Conservation (phyloP, 2,888 invertebrate species). For the Chrysotoxum bicinctum region DNA sequence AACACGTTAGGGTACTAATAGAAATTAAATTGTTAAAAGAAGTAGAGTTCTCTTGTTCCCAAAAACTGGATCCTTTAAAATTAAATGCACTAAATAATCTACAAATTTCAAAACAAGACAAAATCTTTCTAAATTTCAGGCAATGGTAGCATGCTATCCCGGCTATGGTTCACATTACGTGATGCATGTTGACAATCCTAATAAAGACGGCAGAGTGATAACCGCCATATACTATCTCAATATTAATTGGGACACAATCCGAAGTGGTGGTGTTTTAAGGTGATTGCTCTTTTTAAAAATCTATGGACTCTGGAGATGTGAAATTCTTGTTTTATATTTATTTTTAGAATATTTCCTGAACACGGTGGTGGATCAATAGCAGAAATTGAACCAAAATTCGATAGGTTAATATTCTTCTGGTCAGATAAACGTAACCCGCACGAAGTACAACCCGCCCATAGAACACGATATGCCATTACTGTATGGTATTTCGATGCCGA, state of each 20-base stretch:
- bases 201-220: constrained; percentile 97
- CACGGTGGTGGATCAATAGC: constrained; percentile 91
- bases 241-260: constrained; percentile 93
- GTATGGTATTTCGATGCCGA: constrained; percentile 95
- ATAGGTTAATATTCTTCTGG: constrained; percentile 98
- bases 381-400: constrained; percentile 96
- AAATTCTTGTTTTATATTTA: neutral
- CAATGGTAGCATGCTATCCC: constrained; percentile 99
- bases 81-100: neutral
- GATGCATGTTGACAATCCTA: constrained; percentile 98
- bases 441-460: constrained; percentile 96
- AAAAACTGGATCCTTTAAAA: neutral
- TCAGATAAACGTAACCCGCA: constrained; percentile 98
- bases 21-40: too few species aligned
- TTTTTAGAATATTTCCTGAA: constrained; percentile 91
- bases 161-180: constrained; percentile 97
- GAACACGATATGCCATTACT: constrained; percentile 94
- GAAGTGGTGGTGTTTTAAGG: constrained; percentile 93
- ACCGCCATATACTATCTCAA: constrained; percentile 99
- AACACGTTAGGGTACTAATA: too few species aligned
- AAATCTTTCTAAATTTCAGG: constrained; percentile 84
- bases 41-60: too few species aligned
- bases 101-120: neutral
- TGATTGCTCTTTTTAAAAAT: constrained; percentile 74
- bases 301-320: neutral